A percentile compares a stretch with the other conserved stretches of the same genome.
Conservation (phyloP, 2,113 vertebrate species). For the Australoheros scitulus region DNA sequence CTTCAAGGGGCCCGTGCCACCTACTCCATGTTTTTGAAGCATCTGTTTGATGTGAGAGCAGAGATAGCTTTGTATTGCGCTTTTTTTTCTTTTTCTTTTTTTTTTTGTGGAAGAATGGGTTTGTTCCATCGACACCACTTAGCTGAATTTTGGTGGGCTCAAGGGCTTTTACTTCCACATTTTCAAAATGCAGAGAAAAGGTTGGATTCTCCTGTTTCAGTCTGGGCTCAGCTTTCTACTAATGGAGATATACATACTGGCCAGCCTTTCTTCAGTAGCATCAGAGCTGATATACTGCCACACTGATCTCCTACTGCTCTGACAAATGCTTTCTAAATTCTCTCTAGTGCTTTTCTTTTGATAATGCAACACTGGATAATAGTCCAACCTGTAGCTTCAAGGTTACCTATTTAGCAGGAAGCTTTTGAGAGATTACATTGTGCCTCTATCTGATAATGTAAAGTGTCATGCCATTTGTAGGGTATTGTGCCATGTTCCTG, state of each 20-base stretch:
- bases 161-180: background rate
- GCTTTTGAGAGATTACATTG: background rate
- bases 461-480: background rate
- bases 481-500: background rate
- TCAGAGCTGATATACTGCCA: background rate
- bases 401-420: background rate
- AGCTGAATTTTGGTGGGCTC: background rate
- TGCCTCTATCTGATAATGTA: background rate
- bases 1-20: conserved; percentile 40
- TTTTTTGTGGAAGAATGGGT: background rate
- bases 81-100: background rate
- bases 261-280: background rate
- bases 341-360: background rate
- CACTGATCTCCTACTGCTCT: background rate
- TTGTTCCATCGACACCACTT: background rate
- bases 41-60: conserved; percentile 40
- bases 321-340: background rate
- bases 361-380: background rate
- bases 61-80: background rate
- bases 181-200: background rate
- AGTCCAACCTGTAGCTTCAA: background rate
- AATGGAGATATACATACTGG: background rate
- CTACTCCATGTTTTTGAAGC: conserved; percentile 44
- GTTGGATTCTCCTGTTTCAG: background rate
- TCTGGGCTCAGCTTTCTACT: background rate